phyloP scores from a whole-genome alignment of 2,797 vertebrate species.

The Mus minutoides region DNA sequence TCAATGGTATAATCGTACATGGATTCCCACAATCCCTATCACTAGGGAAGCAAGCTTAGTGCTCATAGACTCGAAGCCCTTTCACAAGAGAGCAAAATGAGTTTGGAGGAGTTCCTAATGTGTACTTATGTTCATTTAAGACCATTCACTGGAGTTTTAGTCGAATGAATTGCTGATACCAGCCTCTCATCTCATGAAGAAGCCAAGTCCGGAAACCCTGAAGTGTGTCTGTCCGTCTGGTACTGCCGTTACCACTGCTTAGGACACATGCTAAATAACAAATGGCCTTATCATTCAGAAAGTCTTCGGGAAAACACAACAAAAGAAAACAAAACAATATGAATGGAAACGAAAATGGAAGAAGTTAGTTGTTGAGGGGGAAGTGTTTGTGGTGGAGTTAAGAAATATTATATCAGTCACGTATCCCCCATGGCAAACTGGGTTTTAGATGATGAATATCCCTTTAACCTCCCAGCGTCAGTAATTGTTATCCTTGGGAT shows the following conservation, averaged over 20 bases:
- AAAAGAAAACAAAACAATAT: neutral
- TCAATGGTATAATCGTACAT: neutral
- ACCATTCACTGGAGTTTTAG: neutral
- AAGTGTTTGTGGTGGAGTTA: neutral
- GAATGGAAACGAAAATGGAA: neutral
- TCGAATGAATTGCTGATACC: neutral
- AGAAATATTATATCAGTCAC: neutral
- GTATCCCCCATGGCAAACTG: neutral
- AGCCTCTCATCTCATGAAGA: neutral
- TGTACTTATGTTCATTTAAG: neutral
- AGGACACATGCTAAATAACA: neutral
- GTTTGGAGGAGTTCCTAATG: neutral
- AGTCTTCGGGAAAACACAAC: neutral
- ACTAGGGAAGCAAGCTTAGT: neutral
- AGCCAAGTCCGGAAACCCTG: neutral
- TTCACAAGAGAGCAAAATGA: conserved; percentile 36
- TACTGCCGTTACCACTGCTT: neutral
- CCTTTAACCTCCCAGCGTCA: neutral
- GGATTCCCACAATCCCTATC: neutral
- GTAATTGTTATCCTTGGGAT: neutral
- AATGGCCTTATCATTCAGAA: neutral
- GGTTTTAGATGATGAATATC: neutral
- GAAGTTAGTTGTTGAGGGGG: neutral
- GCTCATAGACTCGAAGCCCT: neutral
- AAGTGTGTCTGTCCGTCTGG: neutral